A percentile compares a stretch with the other conserved stretches of the same genome.
phyloP scores from a whole-genome alignment of 2,888 invertebrate species.

The Oligia strigilis region DNA sequence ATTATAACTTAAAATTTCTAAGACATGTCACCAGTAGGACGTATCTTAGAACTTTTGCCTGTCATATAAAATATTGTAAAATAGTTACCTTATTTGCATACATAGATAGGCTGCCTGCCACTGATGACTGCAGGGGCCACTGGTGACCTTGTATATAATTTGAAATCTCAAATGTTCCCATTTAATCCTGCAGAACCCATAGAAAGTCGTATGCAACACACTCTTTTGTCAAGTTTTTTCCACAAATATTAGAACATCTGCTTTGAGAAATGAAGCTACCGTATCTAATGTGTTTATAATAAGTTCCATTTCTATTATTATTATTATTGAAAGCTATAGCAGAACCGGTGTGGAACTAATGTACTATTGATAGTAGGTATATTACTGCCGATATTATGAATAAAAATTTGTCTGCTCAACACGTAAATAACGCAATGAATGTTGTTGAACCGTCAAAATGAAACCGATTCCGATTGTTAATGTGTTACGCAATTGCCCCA shows the following conservation, averaged over 20 bases:
- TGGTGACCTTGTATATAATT: too few relatives aligned
- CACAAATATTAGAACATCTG: slow-evolving; percentile 74
- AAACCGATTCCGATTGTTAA: too few relatives aligned
- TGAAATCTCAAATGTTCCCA: too few relatives aligned
- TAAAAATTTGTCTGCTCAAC: background rate
- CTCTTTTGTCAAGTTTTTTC: slow-evolving; percentile 26
- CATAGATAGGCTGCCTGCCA: too few relatives aligned
- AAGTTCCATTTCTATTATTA: slow-evolving; percentile 67
- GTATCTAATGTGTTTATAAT: slow-evolving; percentile 83
- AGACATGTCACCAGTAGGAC: background rate
- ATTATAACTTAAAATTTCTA: background rate
- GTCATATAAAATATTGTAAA: too few relatives aligned
- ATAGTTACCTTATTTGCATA: too few relatives aligned
- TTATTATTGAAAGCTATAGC: slow-evolving; percentile 71
- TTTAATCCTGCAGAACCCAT: slow-evolving; percentile 47
- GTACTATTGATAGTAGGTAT: slow-evolving; percentile 46
- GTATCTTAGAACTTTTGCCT: too few relatives aligned
- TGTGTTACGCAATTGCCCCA: too few relatives aligned
- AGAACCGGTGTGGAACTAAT: slow-evolving; percentile 66
- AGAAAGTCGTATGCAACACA: background rate
- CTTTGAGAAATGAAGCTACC: slow-evolving; percentile 73
- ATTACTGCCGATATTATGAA: slow-evolving; percentile 48
- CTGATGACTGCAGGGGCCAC: too few relatives aligned
- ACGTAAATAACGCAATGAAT: too few relatives aligned
- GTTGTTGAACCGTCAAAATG: too few relatives aligned